Conservation (phyloP, 2,888 invertebrate genomes). For the Andrena marginata region DNA sequence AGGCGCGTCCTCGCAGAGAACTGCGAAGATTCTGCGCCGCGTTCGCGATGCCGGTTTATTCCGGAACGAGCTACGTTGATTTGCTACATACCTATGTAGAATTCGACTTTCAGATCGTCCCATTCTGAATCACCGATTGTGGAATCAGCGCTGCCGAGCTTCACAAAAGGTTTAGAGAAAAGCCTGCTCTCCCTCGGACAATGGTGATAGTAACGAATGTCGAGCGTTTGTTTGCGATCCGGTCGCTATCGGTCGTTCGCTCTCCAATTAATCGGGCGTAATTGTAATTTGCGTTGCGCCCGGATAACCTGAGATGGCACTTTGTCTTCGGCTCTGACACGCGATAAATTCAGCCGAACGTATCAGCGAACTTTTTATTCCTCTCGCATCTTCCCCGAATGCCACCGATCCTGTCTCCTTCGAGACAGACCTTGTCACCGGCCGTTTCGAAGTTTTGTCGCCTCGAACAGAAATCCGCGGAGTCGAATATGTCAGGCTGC, state of each 20-base stretch:
- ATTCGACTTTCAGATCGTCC: neutral
- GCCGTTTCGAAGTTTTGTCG: too few species aligned
- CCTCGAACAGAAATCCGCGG: neutral
- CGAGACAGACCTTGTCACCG: neutral
- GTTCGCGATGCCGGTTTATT: neutral
- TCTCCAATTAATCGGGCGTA: slow-evolving; percentile 70
- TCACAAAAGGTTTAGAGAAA: neutral
- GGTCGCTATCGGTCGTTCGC: slow-evolving; percentile 36
- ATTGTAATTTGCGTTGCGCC: slow-evolving; percentile 52
- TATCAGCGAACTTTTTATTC: too few species aligned
- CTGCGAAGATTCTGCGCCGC: neutral
- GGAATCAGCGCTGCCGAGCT: neutral
- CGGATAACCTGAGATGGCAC: neutral
- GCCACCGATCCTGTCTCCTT: neutral
- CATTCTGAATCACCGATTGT: neutral
- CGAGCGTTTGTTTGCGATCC: slow-evolving; percentile 32
- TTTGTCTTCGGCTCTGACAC: neutral
- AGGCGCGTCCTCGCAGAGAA: neutral
- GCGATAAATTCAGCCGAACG: neutral
- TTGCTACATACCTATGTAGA: neutral
- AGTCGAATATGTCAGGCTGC: neutral
- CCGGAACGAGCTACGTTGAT: neutral
- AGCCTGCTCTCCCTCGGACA: neutral
- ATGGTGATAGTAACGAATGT: slow-evolving; percentile 58
- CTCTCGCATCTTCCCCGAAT: neutral